phyloP scores from a whole-genome alignment of 2,797 vertebrate species.

The Microcaecilia unicolor region DNA sequence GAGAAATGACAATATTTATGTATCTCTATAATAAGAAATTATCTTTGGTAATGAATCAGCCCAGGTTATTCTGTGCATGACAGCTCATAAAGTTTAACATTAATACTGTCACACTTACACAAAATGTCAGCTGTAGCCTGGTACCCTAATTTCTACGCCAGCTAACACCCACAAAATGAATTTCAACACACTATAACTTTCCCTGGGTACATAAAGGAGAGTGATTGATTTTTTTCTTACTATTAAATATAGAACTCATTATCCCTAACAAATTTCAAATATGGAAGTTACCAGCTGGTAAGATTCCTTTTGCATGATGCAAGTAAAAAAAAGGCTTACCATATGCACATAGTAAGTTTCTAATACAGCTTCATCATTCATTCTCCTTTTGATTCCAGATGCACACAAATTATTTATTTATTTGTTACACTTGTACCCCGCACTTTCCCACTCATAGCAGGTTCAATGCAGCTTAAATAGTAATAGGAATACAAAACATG shows the following conservation, averaged over 20 bases:
- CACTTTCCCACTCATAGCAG: too few species aligned
- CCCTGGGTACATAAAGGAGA: conserved; percentile 27
- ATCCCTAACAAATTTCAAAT: conserved; percentile 41
- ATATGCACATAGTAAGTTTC: conserved; percentile 35
- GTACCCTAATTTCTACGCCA: conserved; percentile 21
- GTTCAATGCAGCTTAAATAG: too few species aligned
- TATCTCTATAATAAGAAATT: conserved; percentile 19
- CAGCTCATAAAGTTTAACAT: conserved; percentile 46
- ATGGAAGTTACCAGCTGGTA: conserved; percentile 47
- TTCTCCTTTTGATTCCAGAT: conserved; percentile 4
- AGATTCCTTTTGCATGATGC: conserved; percentile 43
- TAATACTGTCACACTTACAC: conserved; percentile 31
- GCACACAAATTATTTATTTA: conserved; percentile 23
- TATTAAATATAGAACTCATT: conserved; percentile 31
- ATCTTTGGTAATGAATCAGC: conserved; percentile 39
- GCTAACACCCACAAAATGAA: conserved; percentile 20
- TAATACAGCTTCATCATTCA: conserved; percentile 20
- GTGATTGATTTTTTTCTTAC: conserved; percentile 26
- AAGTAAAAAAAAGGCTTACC: conserved; percentile 31
- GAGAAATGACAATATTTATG: conserved; percentile 27
- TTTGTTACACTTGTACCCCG: too few species aligned
- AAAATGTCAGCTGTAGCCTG: conserved; percentile 21
- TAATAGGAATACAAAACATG: too few species aligned
- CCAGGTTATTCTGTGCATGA: conserved; percentile 19
- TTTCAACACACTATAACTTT: conserved; percentile 15